Conservation (phyloP, 2,113 vertebrate genomes). For the Philantomba maxwellii region DNA sequence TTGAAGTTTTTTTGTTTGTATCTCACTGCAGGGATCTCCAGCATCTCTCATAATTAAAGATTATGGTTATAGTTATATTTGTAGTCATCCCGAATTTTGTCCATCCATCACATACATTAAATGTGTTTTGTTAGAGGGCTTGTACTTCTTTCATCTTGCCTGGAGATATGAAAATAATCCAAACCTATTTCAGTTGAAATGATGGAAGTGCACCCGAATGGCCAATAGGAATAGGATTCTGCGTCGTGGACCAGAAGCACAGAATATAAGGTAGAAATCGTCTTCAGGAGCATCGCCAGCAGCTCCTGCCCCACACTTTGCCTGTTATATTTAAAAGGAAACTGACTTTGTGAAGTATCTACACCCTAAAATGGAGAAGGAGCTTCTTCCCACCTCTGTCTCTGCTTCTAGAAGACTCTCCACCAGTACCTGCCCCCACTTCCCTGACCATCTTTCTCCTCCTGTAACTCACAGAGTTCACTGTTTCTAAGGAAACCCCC, state of each 20-base stretch:
- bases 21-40: neutral
- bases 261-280: neutral
- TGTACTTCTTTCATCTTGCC: neutral
- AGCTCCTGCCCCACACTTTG: neutral
- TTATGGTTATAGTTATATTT: neutral
- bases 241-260: neutral
- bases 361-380: neutral
- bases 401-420: neutral
- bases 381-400: neutral
- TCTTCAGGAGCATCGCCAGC: neutral
- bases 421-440: neutral
- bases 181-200: neutral
- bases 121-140: neutral
- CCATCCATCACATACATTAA: neutral
- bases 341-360: neutral
- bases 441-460: neutral
- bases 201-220: neutral
- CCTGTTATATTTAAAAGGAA: neutral
- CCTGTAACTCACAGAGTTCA: neutral
- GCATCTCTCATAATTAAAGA: neutral
- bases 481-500: neutral
- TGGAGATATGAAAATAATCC: neutral
- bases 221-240: neutral
- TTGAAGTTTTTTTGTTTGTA: neutral
- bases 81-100: neutral